Conservation (phyloP, 2,888 invertebrate genomes). For the Megalurothrips usitatus region DNA sequence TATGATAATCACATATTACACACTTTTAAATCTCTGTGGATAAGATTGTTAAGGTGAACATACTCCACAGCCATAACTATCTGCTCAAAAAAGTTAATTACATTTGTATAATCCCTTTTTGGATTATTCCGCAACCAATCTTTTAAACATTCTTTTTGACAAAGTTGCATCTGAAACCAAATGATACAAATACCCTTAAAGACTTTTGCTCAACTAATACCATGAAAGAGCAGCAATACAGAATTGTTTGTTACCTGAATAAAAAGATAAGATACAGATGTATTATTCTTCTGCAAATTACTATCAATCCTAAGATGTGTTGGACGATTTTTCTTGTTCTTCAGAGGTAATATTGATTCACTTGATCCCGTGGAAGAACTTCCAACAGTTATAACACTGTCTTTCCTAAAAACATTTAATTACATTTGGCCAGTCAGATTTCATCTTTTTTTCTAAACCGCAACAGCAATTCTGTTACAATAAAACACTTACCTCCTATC, state of each 20-base stretch:
- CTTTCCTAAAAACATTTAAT: background rate
- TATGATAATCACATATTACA: constrained; percentile 43
- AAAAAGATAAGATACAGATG: background rate
- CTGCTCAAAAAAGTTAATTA: constrained; percentile 75
- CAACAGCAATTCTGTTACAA: no score
- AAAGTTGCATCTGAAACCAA: constrained; percentile 91
- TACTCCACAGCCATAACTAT: constrained; percentile 94
- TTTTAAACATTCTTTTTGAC: constrained; percentile 78
- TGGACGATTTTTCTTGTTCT: background rate
- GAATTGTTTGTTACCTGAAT: background rate
- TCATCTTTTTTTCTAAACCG: no score
- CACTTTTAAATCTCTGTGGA: constrained; percentile 94
- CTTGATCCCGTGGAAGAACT: constrained; percentile 1
- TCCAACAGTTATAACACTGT: background rate
- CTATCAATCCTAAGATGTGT: background rate
- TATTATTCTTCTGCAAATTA: background rate
- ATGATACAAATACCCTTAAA: no score
- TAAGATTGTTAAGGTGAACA: constrained; percentile 85
- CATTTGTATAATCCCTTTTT: constrained; percentile 45
- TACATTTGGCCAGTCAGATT: constrained; percentile 21
- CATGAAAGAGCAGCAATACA: background rate
- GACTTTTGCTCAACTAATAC: background rate
- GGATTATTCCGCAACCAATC: constrained; percentile 74
- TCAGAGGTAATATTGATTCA: background rate
- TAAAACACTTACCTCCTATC: background rate